These are phyloP conservation scores for Macrocentrus cingulum DNA, from an alignment of 1,140 invertebrate genomes.

Conservation along the genomic window DNA sequence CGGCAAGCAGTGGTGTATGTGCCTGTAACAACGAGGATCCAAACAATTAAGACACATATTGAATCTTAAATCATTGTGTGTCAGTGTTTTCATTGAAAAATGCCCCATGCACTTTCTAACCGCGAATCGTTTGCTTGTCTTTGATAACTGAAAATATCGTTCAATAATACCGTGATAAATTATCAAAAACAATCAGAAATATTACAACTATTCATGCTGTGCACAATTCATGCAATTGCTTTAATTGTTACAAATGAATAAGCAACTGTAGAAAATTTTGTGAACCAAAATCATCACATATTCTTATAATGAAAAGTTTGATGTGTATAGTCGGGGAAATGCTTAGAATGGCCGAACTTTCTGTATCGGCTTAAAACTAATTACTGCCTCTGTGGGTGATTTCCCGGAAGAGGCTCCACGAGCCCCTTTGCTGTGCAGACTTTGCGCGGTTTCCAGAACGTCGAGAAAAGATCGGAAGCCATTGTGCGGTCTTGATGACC, in stretches of 20 bases:
- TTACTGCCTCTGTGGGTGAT: constrained; percentile 8
- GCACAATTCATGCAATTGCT: too few relatives aligned
- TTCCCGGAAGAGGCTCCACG: not conserved
- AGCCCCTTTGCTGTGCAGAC: not conserved
- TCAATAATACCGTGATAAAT: too few relatives aligned
- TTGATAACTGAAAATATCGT: too few relatives aligned
- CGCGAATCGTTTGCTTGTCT: too few relatives aligned
- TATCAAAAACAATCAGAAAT: too few relatives aligned
- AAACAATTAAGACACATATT: constrained; percentile 28
- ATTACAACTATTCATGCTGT: too few relatives aligned
- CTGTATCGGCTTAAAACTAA: constrained; percentile 14
- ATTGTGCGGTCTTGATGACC: constrained; percentile 13
- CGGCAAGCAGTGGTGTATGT: constrained; percentile 63
- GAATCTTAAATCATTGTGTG: constrained; percentile 17
- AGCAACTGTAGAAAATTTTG: too few relatives aligned
- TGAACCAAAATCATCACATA: too few relatives aligned
- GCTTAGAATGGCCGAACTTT: too few relatives aligned
- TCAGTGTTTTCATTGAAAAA: constrained; percentile 14
- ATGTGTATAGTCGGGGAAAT: too few relatives aligned
- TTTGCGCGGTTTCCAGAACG: constrained; percentile 4
- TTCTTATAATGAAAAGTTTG: too few relatives aligned
- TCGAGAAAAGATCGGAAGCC: constrained; percentile 7
- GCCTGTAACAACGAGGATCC: constrained; percentile 63
- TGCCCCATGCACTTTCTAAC: constrained; percentile 29
- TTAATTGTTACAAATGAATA: too few relatives aligned